Percentiles rank a stretch among this genome's conserved stretches.
These are phyloP conservation scores for Microplitis mediator DNA, from an alignment of 1,140 invertebrate genomes.

Conservation along the genomic window DNA sequence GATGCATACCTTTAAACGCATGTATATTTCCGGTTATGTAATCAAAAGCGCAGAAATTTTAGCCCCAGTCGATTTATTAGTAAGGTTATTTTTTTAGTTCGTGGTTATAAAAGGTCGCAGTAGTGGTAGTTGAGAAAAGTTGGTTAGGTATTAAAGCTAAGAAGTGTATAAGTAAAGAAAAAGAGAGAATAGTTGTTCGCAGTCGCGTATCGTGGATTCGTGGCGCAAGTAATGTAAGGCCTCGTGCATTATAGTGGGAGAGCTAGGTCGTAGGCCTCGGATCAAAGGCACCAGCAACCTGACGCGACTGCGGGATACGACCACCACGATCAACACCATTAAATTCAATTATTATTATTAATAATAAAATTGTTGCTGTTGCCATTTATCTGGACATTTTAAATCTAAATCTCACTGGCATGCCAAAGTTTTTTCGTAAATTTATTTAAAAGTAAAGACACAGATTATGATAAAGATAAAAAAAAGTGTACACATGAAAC, in stretches of 20 bases:
- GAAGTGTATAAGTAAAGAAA: neutral
- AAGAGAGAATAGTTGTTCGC: conserved; percentile 3
- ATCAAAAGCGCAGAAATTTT: neutral
- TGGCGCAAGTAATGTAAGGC: neutral
- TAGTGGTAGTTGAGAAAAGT: neutral
- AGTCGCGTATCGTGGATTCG: conserved; percentile 1
- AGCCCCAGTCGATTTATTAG: neutral
- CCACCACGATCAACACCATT: neutral
- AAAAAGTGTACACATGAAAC: neutral
- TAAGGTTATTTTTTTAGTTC: neutral
- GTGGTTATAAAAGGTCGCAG: neutral
- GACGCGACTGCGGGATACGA: conserved; percentile 14
- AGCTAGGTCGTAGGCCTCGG: conserved; percentile 31
- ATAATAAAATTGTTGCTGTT: neutral
- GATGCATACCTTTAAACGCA: conserved; percentile 2
- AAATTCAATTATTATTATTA: neutral
- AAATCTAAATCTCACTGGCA: neutral
- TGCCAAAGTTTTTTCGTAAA: neutral
- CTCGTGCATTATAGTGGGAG: conserved; percentile 24
- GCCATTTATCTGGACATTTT: neutral
- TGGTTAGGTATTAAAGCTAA: neutral
- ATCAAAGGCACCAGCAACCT: conserved; percentile 32
- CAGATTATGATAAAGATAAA: neutral
- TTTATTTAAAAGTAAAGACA: neutral
- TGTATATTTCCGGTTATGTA: conserved; percentile 9